Conservation (phyloP, 2,888 invertebrate species). For the Lochmaea crataegi region DNA sequence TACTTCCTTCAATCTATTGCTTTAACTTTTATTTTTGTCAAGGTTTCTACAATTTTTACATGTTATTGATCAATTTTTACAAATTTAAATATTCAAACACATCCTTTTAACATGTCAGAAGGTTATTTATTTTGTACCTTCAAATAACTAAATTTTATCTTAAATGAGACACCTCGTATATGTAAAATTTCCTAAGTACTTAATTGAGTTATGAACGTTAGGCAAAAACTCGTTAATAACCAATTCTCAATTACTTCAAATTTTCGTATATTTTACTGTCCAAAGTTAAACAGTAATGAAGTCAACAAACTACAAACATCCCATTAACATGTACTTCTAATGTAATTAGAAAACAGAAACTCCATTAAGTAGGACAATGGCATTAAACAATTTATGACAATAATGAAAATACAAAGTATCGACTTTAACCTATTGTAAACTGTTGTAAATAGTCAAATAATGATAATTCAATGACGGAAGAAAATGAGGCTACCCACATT, state of each 20-base stretch:
- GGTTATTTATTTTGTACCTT: not conserved
- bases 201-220: not conserved
- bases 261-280: not conserved
- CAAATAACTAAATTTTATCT: not conserved
- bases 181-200: too few relatives aligned
- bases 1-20: slow-evolving; percentile 11
- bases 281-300: not conserved
- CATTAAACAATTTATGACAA: slow-evolving; percentile 5
- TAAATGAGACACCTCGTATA: not conserved
- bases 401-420: slow-evolving; percentile 7
- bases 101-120: not conserved
- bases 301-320: not conserved
- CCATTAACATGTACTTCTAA: not conserved
- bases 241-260: not conserved
- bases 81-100: not conserved
- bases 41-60: slow-evolving; percentile 11
- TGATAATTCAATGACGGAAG: not conserved
- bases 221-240: not conserved
- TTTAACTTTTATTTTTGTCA: slow-evolving; percentile 13
- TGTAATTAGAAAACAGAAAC: slow-evolving; percentile 4
- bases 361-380: slow-evolving; percentile 1
- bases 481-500: not conserved
- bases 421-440: not conserved
- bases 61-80: slow-evolving; percentile 7
- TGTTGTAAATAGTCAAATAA: not conserved